Conservation (phyloP, 2,797 vertebrate species). For the Tenualosa thibaudeaui region DNA sequence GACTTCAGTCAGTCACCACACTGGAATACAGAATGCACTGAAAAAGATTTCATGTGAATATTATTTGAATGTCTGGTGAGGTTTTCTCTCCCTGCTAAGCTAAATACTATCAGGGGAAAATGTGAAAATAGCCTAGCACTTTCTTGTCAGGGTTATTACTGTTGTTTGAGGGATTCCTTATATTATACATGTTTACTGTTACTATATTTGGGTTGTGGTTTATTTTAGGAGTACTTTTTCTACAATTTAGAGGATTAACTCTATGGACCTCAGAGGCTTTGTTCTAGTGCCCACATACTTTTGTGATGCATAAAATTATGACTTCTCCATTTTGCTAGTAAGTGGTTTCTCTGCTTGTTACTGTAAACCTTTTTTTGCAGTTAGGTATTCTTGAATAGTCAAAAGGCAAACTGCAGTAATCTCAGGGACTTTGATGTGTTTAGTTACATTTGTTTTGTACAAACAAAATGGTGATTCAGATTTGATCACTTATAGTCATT, state of each 20-base stretch:
- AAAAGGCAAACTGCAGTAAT: background rate
- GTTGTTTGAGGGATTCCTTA: background rate
- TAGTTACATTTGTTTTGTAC: background rate
- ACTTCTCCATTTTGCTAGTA: background rate
- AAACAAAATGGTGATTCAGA: background rate
- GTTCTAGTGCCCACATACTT: background rate
- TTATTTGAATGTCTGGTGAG: background rate
- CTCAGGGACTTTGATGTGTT: conserved; percentile 1
- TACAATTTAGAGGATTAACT: background rate
- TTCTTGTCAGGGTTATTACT: conserved; percentile 10
- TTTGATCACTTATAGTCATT: background rate
- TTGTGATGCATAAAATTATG: background rate
- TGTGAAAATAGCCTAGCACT: background rate
- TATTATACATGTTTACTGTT: background rate
- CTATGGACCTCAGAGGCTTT: background rate
- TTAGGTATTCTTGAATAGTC: background rate
- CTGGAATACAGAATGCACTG: background rate
- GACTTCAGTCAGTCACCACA: background rate
- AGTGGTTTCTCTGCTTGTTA: background rate
- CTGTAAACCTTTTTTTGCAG: background rate
- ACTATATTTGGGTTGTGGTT: background rate
- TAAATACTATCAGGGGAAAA: background rate
- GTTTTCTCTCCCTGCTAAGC: background rate
- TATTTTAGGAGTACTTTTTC: background rate
- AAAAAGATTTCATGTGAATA: background rate